phyloP scores from a whole-genome alignment of 2,113 vertebrate genomes.

The Chloebia gouldiae region DNA sequence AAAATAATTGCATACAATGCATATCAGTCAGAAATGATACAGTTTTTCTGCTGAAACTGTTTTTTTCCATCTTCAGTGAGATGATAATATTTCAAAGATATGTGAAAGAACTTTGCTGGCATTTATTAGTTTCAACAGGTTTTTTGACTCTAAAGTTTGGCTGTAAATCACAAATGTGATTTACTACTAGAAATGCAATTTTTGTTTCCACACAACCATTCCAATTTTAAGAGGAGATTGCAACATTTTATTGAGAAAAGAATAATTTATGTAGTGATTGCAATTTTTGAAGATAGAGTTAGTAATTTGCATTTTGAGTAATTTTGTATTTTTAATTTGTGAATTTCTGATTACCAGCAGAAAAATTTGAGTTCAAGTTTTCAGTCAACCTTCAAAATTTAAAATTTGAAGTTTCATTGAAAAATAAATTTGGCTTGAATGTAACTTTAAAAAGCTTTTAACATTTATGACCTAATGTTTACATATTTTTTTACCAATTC shows the following conservation, averaged over 20 bases:
- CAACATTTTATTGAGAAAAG: background rate
- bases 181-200: background rate
- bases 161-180: background rate
- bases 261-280: background rate
- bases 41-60: background rate
- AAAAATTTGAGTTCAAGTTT: background rate
- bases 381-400: background rate
- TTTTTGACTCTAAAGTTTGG: background rate
- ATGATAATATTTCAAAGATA: background rate
- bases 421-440: background rate
- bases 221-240: background rate
- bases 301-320: background rate
- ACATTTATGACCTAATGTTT: background rate
- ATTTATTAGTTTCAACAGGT: background rate
- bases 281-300: background rate
- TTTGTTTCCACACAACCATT: background rate
- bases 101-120: background rate
- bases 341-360: background rate
- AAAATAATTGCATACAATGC: background rate
- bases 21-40: background rate
- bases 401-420: background rate
- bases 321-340: background rate
- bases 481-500: background rate
- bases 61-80: background rate
- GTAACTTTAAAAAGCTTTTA: background rate